Percentiles rank a stretch among this genome's conserved stretches.
phyloP scores from a whole-genome alignment of 2,888 invertebrate species.

The Melinopterus prodromus region DNA sequence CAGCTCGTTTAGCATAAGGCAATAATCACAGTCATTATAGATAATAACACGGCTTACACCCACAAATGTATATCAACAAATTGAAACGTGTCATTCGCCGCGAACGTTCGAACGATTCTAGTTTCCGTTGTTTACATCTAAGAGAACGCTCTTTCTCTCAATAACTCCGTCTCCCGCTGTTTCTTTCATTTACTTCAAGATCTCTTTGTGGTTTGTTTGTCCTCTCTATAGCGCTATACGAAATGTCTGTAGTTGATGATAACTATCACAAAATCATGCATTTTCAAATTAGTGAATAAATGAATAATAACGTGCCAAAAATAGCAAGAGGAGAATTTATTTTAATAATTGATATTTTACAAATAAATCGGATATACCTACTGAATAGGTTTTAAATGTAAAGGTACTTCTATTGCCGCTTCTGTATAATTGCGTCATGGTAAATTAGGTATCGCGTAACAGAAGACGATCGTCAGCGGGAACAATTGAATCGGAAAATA shows the following conservation, averaged over 20 bases:
- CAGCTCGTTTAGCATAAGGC: conserved; percentile 11
- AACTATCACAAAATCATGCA: too few species aligned
- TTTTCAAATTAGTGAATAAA: too few species aligned
- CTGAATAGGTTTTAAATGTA: background rate
- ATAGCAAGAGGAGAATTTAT: too few species aligned
- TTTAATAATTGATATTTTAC: too few species aligned
- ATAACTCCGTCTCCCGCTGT: background rate
- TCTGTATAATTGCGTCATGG: background rate
- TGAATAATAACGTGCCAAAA: too few species aligned
- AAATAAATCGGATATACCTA: background rate
- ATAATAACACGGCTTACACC: conserved; percentile 29
- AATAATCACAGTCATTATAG: conserved; percentile 29
- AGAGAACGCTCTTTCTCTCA: background rate
- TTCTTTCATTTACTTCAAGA: background rate
- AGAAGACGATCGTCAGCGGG: background rate
- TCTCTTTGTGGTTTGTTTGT: background rate
- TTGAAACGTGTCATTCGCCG: conserved; percentile 31
- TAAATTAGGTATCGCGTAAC: background rate
- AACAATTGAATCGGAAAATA: background rate
- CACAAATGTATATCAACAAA: conserved; percentile 33
- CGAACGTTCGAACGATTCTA: background rate
- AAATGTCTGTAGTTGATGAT: background rate
- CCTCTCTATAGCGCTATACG: background rate
- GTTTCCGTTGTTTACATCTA: background rate
- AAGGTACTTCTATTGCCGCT: background rate